Base-by-base conservation (phyloP, 2,797 vertebrate genomes). In the Syngnathus acus region DNA sequence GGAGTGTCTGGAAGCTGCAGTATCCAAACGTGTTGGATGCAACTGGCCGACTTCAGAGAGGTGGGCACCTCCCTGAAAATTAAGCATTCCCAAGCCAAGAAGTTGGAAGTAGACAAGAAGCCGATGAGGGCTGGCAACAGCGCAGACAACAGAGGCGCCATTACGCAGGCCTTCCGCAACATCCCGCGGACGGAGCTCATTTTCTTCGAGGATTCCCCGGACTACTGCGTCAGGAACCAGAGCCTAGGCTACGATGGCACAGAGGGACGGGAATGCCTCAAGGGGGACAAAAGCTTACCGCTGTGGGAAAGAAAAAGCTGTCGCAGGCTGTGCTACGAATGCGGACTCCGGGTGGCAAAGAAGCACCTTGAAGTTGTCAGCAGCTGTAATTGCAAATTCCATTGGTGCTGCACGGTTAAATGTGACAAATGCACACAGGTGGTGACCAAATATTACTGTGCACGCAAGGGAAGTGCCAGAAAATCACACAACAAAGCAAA, bases 1-100 rank as follows among this genome's bases (percentile, higher is more conserved):
- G 97, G 97, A 0, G 94, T 99, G 69, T 99, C 97, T 0, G 97
- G 97, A 66, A 99, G 97, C 87, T 99, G 97, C 86, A 98, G 91
- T 80, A 87, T 99, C 73, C 96, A 98, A 78, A 99, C 95, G 0
- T 99, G 97, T 74, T 99, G 97, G 97, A 92, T 97, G 84, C 96
- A 98, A 81, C 90, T 98, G 2, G 91, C 94, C 0, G 94, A 95
- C 38, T 97, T 99, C 75, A 89, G 95, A 0, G 95, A 96, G 51
- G 87, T 96, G 2, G 97, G 96, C 0, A 92, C 90, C 83, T 95
- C 95, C 78, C 87, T 99, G 72, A 98, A 95, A 82, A 79, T 90
- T 53, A 98, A 97, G 72, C 92, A 98, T 1, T 85, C 93, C 51
- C 90, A 83, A 6, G 95, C 96, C 0, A 92, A 93, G 77, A 97